These are phyloP conservation scores for Leptobrachium ailaonicum DNA, from an alignment of 2,113 vertebrate genomes.

Conservation along the genomic window DNA sequence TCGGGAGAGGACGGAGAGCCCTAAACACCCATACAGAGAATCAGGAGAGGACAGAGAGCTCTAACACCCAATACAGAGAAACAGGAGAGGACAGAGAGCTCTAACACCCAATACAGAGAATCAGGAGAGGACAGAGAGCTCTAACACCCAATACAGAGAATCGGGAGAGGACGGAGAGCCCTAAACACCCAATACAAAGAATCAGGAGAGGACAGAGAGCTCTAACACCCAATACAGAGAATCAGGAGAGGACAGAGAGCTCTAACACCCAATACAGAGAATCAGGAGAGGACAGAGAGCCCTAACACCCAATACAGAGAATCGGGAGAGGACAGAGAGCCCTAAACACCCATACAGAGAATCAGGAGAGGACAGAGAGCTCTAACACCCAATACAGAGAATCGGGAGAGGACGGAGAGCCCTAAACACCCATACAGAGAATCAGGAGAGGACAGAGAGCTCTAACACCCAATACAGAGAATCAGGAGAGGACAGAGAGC, in stretches of 20 bases:
- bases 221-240: neutral
- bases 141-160: neutral
- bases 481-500: neutral
- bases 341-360: neutral
- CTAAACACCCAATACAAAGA: neutral
- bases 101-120: neutral
- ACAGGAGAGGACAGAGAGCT: neutral
- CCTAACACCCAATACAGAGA: neutral
- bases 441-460: neutral
- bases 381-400: neutral
- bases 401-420: neutral
- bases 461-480: neutral
- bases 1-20: neutral
- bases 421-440: neutral
- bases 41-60: neutral
- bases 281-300: neutral
- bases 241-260: neutral
- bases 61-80: neutral
- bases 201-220: neutral
- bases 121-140: neutral
- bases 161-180: neutral
- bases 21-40: neutral
- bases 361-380: neutral
- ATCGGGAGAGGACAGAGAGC: neutral
- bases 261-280: neutral